phyloP scores from a whole-genome alignment of 2,888 invertebrate species.

The Lithophane leautieri region DNA sequence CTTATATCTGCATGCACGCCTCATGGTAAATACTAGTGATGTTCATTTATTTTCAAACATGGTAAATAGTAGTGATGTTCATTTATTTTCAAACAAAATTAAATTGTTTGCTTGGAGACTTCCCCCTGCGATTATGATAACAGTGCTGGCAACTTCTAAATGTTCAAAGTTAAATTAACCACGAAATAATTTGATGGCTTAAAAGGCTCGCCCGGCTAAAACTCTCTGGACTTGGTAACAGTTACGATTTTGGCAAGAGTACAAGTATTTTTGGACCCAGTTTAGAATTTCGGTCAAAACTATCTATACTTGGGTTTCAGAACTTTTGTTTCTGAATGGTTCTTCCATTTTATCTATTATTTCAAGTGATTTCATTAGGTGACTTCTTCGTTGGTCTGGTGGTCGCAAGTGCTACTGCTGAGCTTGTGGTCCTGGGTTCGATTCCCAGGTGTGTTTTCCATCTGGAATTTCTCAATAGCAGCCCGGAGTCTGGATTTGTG shows the following conservation, averaged over 20 bases:
- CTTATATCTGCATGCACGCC: not conserved
- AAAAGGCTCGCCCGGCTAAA: slow-evolving; percentile 8
- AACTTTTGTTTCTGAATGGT: not conserved
- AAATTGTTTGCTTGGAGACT: slow-evolving; percentile 31
- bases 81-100: slow-evolving; percentile 20
- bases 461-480: no score
- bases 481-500: no score
- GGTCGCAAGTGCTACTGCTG: not conserved
- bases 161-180: slow-evolving; percentile 57
- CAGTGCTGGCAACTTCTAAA: slow-evolving; percentile 36
- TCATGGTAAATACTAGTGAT: not conserved
- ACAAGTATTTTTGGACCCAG: slow-evolving; percentile 25
- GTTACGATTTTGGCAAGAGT: slow-evolving; percentile 19
- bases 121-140: slow-evolving; percentile 25
- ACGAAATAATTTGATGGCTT: slow-evolving; percentile 48
- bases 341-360: not conserved
- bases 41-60: slow-evolving; percentile 9
- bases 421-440: not conserved
- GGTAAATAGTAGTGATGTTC: not conserved
- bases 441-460: not conserved
- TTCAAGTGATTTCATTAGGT: not conserved
- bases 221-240: not conserved
- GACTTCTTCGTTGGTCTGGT: not conserved
- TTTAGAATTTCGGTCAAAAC: slow-evolving; percentile 6
- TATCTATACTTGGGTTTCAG: not conserved